These are phyloP conservation scores for Centropyge bicolor DNA, from an alignment of 2,797 vertebrate species.

Conservation along the genomic window DNA sequence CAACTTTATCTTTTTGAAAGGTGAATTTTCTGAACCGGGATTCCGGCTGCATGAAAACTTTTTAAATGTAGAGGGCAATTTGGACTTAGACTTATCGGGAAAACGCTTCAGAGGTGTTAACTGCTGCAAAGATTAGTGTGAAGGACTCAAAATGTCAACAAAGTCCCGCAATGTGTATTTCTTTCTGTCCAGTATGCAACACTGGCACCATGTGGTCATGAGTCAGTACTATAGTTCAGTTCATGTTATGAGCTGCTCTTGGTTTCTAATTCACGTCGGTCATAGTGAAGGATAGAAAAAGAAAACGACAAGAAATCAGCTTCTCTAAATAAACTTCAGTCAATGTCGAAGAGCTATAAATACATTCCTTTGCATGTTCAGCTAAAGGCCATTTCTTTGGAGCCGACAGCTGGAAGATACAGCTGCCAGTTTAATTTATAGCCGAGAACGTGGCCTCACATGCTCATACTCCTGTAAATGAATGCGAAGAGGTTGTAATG, in stretches of 20 bases:
- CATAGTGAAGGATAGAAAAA: not conserved
- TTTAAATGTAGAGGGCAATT: conserved; percentile 66
- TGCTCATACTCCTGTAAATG: not conserved
- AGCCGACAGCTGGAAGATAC: conserved; percentile 7
- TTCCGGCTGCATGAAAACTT: conserved; percentile 43
- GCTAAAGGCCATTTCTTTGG: conserved; percentile 3
- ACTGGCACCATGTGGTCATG: conserved; percentile 73
- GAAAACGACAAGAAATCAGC: not conserved
- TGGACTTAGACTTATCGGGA: conserved; percentile 66
- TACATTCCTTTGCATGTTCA: conserved; percentile 8
- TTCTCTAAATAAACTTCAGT: not conserved
- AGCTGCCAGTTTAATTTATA: conserved; percentile 34
- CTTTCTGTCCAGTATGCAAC: conserved; percentile 53
- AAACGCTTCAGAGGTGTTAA: conserved; percentile 70
- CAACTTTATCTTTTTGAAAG: conserved; percentile 60
- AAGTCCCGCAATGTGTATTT: conserved; percentile 29
- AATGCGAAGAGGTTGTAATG: not conserved
- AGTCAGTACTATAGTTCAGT: not conserved
- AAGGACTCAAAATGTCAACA: conserved; percentile 75
- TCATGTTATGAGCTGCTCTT: not conserved
- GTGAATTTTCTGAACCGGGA: conserved; percentile 52
- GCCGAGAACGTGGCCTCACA: not conserved
- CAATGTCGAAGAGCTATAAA: not conserved
- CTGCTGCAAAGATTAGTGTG: conserved; percentile 70
- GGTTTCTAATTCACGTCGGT: not conserved